Conservation (phyloP, 2,113 vertebrate species). For the human region DNA sequence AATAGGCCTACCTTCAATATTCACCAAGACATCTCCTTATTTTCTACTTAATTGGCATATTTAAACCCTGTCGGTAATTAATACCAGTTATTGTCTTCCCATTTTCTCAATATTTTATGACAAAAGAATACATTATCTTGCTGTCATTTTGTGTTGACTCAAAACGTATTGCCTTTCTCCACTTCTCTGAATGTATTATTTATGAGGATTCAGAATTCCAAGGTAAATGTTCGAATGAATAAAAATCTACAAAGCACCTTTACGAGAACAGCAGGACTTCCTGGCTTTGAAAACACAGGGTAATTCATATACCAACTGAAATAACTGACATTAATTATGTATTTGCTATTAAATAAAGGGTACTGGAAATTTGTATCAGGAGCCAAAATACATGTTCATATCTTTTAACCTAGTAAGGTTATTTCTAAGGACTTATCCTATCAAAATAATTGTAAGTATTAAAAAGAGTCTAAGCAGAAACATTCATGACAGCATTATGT, state of each 20-base stretch:
- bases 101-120: conserved; percentile 26
- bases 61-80: conserved; percentile 57
- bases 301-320: conserved; percentile 8
- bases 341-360: conserved; percentile 38
- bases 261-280: not conserved
- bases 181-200: conserved; percentile 58
- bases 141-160: conserved; percentile 55
- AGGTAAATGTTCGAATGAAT: conserved; percentile 53
- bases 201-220: conserved; percentile 60
- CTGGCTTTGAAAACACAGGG: not conserved
- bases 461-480: not conserved
- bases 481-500: not conserved
- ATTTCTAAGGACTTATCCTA: not conserved
- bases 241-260: conserved; percentile 58
- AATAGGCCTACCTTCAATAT: not conserved
- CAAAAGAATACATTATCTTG: conserved; percentile 56
- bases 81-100: conserved; percentile 47
- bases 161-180: conserved; percentile 19
- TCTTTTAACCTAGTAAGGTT: not conserved
- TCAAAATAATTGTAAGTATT: not conserved
- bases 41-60: conserved; percentile 59
- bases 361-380: not conserved
- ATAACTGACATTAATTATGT: conserved; percentile 48
- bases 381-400: not conserved
- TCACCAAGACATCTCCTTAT: not conserved